Percentiles rank a stretch among this genome's conserved stretches.
These are phyloP conservation scores for Gambelia wislizenii DNA, from an alignment of 2,797 vertebrate genomes.

Conservation along the genomic window DNA sequence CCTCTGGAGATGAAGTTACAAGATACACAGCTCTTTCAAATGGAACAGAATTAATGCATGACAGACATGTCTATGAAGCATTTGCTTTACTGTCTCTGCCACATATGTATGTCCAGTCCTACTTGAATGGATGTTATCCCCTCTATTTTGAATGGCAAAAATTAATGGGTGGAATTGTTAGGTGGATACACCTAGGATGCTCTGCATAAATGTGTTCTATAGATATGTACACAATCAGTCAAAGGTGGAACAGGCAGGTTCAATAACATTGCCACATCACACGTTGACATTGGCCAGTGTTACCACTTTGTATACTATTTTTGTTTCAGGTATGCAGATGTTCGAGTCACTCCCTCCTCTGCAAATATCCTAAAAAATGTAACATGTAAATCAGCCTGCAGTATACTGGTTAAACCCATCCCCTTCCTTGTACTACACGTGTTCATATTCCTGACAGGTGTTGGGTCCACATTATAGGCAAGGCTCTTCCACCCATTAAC, in stretches of 20 bases:
- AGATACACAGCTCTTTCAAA: neutral
- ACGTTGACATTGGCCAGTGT: neutral
- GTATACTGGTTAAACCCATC: neutral
- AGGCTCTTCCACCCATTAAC: neutral
- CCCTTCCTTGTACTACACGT: neutral
- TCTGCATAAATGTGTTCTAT: neutral
- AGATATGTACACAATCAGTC: neutral
- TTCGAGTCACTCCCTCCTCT: slow-evolving; percentile 16
- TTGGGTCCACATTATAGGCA: neutral
- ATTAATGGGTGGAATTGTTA: neutral
- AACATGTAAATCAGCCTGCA: neutral
- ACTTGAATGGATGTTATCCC: neutral
- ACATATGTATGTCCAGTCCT: neutral
- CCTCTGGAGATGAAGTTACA: neutral
- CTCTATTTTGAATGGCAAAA: neutral
- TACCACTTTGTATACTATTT: slow-evolving; percentile 9
- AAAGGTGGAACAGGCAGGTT: neutral
- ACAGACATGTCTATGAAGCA: neutral
- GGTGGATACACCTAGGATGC: neutral
- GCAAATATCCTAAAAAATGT: neutral
- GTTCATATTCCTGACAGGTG: neutral
- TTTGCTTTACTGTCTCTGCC: neutral
- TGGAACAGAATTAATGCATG: neutral
- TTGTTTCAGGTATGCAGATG: slow-evolving; percentile 8
- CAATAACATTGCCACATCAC: neutral